A percentile compares a stretch with the other conserved stretches of the same genome.
Conservation (phyloP, 1,140 invertebrate species). For the Nymphalis io region DNA sequence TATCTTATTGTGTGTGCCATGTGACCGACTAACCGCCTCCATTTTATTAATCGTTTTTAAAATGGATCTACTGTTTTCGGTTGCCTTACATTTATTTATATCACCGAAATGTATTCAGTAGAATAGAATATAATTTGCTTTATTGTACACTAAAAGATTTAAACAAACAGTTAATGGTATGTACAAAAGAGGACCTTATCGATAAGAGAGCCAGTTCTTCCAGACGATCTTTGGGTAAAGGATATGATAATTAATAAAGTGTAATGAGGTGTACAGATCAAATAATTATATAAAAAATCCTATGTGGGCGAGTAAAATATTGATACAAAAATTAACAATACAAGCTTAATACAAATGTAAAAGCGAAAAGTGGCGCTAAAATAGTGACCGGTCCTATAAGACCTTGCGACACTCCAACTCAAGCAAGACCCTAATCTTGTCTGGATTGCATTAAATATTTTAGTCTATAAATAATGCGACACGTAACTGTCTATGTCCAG, state of each 20-base stretch:
- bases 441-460: conserved; percentile 21
- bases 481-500: conserved; percentile 21
- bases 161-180: too few species aligned
- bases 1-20: conserved; percentile 5
- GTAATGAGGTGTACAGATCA: too few species aligned
- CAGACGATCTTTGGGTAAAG: too few species aligned
- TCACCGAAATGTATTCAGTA: too few species aligned
- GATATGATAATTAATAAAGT: too few species aligned
- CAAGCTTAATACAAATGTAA: not conserved
- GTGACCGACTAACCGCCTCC: not conserved
- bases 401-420: conserved; percentile 18
- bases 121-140: too few species aligned
- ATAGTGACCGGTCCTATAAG: conserved; percentile 12
- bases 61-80: not conserved
- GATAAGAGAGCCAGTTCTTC: too few species aligned
- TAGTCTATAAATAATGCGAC: conserved; percentile 19
- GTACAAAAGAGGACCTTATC: too few species aligned
- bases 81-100: not conserved
- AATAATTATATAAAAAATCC: too few species aligned
- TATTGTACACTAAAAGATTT: too few species aligned
- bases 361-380: not conserved
- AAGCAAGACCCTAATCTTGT: conserved; percentile 22
- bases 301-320: not conserved
- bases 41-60: not conserved
- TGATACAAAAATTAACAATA: not conserved